These are phyloP conservation scores for Heliconius hortense DNA, from an alignment of 2,888 invertebrate genomes.

Conservation along the genomic window DNA sequence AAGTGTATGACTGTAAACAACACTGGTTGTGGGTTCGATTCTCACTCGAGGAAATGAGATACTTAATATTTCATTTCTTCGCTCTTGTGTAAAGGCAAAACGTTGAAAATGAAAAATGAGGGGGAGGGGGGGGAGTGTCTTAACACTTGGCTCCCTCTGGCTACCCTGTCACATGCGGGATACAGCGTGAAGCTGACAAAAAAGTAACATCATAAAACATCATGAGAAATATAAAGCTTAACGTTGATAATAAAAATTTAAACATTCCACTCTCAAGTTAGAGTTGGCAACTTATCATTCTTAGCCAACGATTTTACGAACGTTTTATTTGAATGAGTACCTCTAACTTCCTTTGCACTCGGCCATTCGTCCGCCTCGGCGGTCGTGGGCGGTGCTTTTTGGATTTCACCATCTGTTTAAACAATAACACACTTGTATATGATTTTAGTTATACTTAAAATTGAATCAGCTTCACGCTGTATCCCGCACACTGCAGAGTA, in stretches of 20 bases:
- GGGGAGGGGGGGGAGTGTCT: no score
- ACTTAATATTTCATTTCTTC: no score
- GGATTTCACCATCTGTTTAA: conserved; percentile 65
- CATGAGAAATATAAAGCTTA: background rate
- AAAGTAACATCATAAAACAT: background rate
- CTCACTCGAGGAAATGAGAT: no score
- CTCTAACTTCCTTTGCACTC: conserved; percentile 74
- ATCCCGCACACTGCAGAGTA: no score
- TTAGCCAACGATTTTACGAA: conserved; percentile 8
- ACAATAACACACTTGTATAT: conserved; percentile 16
- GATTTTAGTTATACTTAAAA: background rate
- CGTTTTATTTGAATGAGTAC: conserved; percentile 47
- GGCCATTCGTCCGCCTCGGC: conserved; percentile 75
- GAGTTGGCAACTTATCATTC: conserved; percentile 15
- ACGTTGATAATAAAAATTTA: conserved; percentile 16
- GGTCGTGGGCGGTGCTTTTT: conserved; percentile 54
- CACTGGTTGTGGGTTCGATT: no score
- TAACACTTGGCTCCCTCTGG: no score
- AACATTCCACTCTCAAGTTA: conserved; percentile 19
- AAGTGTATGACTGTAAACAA: no score
- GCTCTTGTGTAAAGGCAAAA: no score
- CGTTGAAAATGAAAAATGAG: no score
- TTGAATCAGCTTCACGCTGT: no score
- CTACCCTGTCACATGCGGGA: no score
- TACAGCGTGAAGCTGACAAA: no score